Evolutionary conservation across 2,113 vertebrate genomes (phyloP).

Genomic region (Pterophyllum scalare): DNA sequence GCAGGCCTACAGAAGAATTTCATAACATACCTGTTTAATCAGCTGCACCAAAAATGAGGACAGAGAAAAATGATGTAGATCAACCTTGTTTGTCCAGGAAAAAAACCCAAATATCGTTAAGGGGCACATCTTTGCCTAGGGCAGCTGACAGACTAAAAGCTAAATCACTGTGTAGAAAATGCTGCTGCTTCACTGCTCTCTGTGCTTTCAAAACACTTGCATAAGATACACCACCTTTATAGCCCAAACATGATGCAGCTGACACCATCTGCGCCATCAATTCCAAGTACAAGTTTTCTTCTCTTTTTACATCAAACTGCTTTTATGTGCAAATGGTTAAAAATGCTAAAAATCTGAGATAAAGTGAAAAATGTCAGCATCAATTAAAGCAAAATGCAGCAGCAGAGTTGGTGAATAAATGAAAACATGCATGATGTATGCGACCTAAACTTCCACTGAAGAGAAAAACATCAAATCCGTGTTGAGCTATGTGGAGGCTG

Average conservation of each 20-base stretch:
- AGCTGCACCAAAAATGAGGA: slow-evolving; percentile 6
- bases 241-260: slow-evolving; percentile 7
- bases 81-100: slow-evolving; percentile 32
- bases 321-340: slow-evolving; percentile 7
- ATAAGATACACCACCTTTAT: background rate
- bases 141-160: slow-evolving; percentile 30
- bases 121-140: background rate
- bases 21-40: slow-evolving; percentile 4
- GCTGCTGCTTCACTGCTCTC: background rate
- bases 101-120: slow-evolving; percentile 13
- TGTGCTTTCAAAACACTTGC: slow-evolving; percentile 12
- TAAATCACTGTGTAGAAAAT: background rate
- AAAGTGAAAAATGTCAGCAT: background rate
- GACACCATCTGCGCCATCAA: slow-evolving; percentile 8
- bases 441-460: background rate
- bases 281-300: background rate
- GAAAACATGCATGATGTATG: background rate
- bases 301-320: slow-evolving; percentile 1
- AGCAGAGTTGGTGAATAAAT: background rate
- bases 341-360: background rate
- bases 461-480: background rate
- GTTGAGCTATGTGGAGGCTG: background rate
- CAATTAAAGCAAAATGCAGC: background rate
- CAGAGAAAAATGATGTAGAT: slow-evolving; percentile 17
- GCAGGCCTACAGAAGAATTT: background rate